A percentile compares a stretch with the other conserved stretches of the same genome.
Evolutionary conservation across 2,888 invertebrate genomes (phyloP).

Genomic region (Acheta domesticus): DNA sequence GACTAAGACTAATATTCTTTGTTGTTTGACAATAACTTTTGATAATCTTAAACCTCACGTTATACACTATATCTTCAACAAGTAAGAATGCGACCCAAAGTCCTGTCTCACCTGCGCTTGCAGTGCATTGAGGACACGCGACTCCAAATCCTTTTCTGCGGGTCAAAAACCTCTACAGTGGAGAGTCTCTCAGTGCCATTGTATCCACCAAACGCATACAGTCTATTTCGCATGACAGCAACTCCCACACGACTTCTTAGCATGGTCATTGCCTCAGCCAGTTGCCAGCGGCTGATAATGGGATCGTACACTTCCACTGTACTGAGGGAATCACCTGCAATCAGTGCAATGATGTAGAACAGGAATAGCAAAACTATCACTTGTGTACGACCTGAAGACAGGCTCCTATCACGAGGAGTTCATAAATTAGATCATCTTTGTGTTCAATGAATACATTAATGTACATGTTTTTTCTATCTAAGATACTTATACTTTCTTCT

Average conservation of each 20-base stretch:
- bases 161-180: slow-evolving; percentile 82
- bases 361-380: no score
- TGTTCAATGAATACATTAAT: no score
- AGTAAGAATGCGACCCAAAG: no score
- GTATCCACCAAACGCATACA: slow-evolving; percentile 81
- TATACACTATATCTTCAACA: no score
- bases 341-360: not conserved
- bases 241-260: slow-evolving; percentile 79
- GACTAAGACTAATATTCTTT: no score
- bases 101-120: slow-evolving; percentile 61
- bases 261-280: slow-evolving; percentile 80
- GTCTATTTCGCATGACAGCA: slow-evolving; percentile 71
- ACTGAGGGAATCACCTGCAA: slow-evolving; percentile 69
- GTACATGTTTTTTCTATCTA: no score
- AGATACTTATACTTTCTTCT: no score
- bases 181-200: slow-evolving; percentile 78
- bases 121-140: slow-evolving; percentile 76
- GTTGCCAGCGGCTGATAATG: slow-evolving; percentile 63
- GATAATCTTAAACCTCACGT: no score
- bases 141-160: slow-evolving; percentile 67
- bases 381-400: no score
- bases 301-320: slow-evolving; percentile 85
- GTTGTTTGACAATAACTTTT: no score
- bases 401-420: no score
- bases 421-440: no score